Evolutionary conservation across 2,888 invertebrate genomes (phyloP).

Genomic region (Smittia aterrima): DNA sequence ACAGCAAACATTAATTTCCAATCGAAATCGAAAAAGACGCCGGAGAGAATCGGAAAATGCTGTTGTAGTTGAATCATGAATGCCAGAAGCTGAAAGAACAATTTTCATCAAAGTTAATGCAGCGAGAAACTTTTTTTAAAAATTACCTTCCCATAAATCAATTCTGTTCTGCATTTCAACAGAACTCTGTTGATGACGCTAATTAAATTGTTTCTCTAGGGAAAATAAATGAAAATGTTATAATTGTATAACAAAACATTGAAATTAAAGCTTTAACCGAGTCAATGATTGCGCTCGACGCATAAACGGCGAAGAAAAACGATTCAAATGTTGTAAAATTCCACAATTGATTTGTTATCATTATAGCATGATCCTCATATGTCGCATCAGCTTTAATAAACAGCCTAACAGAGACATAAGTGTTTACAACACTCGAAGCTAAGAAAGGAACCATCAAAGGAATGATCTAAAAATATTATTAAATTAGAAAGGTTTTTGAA

Average conservation of each 20-base stretch:
- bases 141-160: too few relatives aligned
- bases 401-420: too few relatives aligned
- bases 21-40: background rate
- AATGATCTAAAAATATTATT: too few relatives aligned
- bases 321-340: background rate
- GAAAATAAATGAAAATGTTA: background rate
- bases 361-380: background rate
- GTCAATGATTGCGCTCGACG: background rate
- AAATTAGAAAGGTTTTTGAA: too few relatives aligned
- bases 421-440: too few relatives aligned
- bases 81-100: background rate
- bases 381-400: too few relatives aligned
- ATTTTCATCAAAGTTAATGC: too few relatives aligned
- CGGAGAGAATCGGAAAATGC: background rate
- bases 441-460: too few relatives aligned
- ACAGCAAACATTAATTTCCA: constrained; percentile 3
- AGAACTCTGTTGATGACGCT: background rate
- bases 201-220: constrained; percentile 1
- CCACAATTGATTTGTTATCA: background rate
- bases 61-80: background rate
- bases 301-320: background rate
- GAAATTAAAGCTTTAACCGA: background rate
- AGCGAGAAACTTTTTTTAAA: too few relatives aligned
- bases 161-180: background rate
- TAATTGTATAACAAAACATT: too few relatives aligned